Evolutionary conservation across 2,888 invertebrate genomes (phyloP), one percentile per base, ranked within the genome.

Genomic region (Tribolium freemani): DNA sequence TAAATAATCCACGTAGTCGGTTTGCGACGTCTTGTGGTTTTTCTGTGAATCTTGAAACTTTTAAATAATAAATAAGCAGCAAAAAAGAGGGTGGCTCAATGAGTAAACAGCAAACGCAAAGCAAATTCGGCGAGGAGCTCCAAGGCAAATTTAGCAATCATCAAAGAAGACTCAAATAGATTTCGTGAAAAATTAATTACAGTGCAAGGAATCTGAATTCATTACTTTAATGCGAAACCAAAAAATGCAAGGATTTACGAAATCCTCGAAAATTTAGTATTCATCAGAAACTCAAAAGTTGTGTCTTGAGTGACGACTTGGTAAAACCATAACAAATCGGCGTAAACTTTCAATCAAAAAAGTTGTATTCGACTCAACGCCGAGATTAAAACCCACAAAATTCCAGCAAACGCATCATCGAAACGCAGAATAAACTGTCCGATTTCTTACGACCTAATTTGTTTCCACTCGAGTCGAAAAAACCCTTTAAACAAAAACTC

Each of bases 331-430:
- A 38, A 38, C 38, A 38, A 26, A 26, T 26, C 26, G 26, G 26
- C 16, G 51, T 5, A 63, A 63, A 63, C 26, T 50, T 60, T 48
- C 21, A 64, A 64, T 64, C 53, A 64, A 64, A 64, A 51, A 64
- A 64, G 21, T 64, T 64, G 20, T 31, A 8, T 26, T 31, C 45
- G 46, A 21, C 16, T 16, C 45, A 60, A 46, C 57, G 21, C 26
- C 45, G 60, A 60, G 60, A 46, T 58, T 58, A 58, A 58, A 58
- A 9, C 57, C 13, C n/a, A n/a, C 10, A 26, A 30, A 30, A 46
- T 60, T 60, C 16, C 9, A 6, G 44, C 45, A 26, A 48, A 61
- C 46, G 48, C 48, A 61, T 48, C 26, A 61, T 48, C 46, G 6
- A 11, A 61, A 48, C 31, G 46, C 26, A 60, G n/a, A 60, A 60